A percentile compares a stretch with the other conserved stretches of the same genome.
These are phyloP conservation scores for Thalassoma bifasciatum DNA, from an alignment of 2,113 vertebrate species.

Conservation along the genomic window DNA sequence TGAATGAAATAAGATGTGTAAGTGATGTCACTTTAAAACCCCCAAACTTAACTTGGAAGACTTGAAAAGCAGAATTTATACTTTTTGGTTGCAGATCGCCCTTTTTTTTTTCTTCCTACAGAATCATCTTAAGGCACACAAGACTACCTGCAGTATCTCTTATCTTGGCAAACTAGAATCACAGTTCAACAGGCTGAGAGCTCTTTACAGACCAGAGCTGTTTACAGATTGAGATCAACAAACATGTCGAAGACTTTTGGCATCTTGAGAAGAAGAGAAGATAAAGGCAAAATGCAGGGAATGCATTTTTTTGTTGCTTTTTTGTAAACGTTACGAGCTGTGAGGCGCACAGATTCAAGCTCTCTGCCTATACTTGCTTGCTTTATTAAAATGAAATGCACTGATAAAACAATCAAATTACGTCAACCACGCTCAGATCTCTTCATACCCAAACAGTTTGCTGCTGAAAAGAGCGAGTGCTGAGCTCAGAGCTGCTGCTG, in stretches of 20 bases:
- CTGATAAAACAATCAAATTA: slow-evolving; percentile 63
- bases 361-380: slow-evolving; percentile 54
- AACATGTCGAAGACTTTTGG: slow-evolving; percentile 80
- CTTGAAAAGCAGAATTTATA: slow-evolving; percentile 7
- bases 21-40: slow-evolving; percentile 27
- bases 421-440: slow-evolving; percentile 52
- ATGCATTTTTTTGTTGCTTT: slow-evolving; percentile 69
- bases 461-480: slow-evolving; percentile 19
- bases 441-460: slow-evolving; percentile 33
- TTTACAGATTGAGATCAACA: slow-evolving; percentile 35
- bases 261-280: slow-evolving; percentile 73
- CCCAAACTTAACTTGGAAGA: slow-evolving; percentile 34
- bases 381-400: slow-evolving; percentile 69
- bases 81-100: slow-evolving; percentile 11
- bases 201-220: slow-evolving; percentile 32
- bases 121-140: slow-evolving; percentile 77
- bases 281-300: slow-evolving; percentile 79
- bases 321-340: slow-evolving; percentile 85
- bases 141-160: slow-evolving; percentile 29
- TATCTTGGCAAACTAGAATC: slow-evolving; percentile 53
- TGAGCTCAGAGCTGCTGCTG: slow-evolving; percentile 34
- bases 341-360: slow-evolving; percentile 74
- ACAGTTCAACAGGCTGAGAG: slow-evolving; percentile 32
- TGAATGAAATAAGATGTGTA: slow-evolving; percentile 8
- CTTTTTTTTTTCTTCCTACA: slow-evolving; percentile 43